Evolutionary conservation across 2,888 invertebrate genomes (phyloP).

Genomic region (Cerastis leucographa): DNA sequence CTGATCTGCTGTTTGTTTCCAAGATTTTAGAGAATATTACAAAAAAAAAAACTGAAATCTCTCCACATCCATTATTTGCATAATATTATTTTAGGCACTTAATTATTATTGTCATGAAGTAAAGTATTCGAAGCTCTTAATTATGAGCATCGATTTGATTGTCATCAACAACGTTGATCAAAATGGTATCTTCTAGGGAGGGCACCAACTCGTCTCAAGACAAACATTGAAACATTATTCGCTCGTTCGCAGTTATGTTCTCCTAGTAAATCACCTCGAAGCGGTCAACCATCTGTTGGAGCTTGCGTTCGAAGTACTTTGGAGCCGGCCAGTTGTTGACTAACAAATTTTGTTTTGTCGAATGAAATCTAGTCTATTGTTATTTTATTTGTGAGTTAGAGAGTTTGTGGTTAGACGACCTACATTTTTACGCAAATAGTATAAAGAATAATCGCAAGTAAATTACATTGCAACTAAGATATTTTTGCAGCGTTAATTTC

Average conservation of each 20-base stretch:
- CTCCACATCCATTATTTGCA: too few species aligned
- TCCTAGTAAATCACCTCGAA: conserved; percentile 33
- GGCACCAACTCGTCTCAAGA: not conserved
- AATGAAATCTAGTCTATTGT: not conserved
- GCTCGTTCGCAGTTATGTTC: conserved; percentile 13
- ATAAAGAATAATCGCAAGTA: too few species aligned
- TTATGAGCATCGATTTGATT: not conserved
- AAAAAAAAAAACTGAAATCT: not conserved
- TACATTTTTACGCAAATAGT: not conserved
- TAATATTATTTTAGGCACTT: not conserved
- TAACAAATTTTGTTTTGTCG: too few species aligned
- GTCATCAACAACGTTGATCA: not conserved
- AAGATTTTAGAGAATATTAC: not conserved
- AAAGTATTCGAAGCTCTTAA: not conserved
- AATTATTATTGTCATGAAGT: not conserved
- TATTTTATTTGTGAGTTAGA: not conserved
- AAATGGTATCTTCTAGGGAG: not conserved
- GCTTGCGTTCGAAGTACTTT: not conserved
- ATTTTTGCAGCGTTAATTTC: too few species aligned
- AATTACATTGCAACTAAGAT: too few species aligned
- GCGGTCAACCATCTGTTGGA: conserved; percentile 28
- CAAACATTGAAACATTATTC: too few species aligned
- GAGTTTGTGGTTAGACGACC: not conserved
- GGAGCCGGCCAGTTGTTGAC: not conserved
- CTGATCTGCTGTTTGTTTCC: not conserved